Evolutionary conservation across 2,797 vertebrate species (phyloP).

Genomic region (Leptodactylus fallax): DNA sequence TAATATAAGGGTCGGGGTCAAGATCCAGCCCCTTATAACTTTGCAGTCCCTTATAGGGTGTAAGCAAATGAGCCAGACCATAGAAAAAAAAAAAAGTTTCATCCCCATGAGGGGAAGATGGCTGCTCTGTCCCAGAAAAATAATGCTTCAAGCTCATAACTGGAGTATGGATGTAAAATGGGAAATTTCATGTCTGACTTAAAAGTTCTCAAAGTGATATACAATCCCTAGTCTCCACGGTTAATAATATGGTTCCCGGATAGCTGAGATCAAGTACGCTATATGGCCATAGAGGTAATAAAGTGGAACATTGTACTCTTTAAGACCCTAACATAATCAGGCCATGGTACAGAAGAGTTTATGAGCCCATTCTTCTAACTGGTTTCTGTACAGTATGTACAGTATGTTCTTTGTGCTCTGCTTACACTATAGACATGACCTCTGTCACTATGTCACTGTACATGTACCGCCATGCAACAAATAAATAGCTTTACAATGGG

Average conservation of each 20-base stretch:
- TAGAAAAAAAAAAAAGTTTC: too few relatives aligned
- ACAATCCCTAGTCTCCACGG: too few relatives aligned
- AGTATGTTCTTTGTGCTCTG: neutral
- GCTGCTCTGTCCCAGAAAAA: too few relatives aligned
- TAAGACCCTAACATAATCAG: neutral
- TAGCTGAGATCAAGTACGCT: neutral
- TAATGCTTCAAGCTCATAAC: too few relatives aligned
- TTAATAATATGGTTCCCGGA: neutral
- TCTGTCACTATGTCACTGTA: neutral
- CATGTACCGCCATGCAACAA: neutral
- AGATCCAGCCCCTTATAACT: too few relatives aligned
- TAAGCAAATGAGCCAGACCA: too few relatives aligned
- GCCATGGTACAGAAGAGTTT: neutral
- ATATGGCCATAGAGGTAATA: neutral
- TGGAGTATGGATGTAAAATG: too few relatives aligned
- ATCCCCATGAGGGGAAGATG: too few relatives aligned
- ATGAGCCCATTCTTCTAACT: neutral
- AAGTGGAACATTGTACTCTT: neutral
- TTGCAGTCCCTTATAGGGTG: too few relatives aligned
- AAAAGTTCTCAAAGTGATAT: too few relatives aligned
- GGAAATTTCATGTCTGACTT: too few relatives aligned
- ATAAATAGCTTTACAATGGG: neutral
- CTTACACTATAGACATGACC: neutral
- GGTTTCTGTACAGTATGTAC: neutral
- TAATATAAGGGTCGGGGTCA: too few relatives aligned